Evolutionary conservation across 2,797 vertebrate species (phyloP), one percentile per base, ranked within the genome.

Genomic region (Clarias laeviceps): DNA sequence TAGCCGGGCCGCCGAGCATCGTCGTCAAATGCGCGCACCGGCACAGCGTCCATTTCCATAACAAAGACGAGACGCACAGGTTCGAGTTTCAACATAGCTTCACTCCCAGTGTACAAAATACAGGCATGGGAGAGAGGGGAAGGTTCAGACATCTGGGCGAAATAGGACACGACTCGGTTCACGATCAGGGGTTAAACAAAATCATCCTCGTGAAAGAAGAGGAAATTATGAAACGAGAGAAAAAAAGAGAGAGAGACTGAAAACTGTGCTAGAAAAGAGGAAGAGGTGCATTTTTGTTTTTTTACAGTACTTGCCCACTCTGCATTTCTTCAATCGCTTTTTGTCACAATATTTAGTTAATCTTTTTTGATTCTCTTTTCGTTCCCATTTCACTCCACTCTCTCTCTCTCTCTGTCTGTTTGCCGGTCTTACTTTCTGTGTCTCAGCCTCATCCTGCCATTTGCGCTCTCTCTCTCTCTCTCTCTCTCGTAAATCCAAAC

Each of bases 301-400:
- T 27, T 12, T 27, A 7, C 34, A 32, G 15, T 59, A 22, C 59
- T 77, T 77, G 56, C 18, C 74, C 74, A 34, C 11, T 20, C 56
- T 37, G 76, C 76, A 78, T 54, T 34, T 18, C 29, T 76, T 57
- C 50, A 56, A 76, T 77, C 57, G 56, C 29, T 15, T 11, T 61
- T 37, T 61, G 56, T 61, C 76, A 78, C 76, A 61, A 61, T 37
- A 37, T 78, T 61, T 61, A 12, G 76, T 61, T 59, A 59, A 77
- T 90, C 83, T 87, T 87, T 57, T 87, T 84, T 86, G 59, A 74
- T 84, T 87, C 83, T 29, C 61, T 22, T 78, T 73, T 85, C 40
- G 65, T 59, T 50, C 45, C 57, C 20, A 62, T 61, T 84, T 40
- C 80, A 32, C 27, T 29, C 32, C 72, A 7, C 45, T 82, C 2